These are phyloP conservation scores for Porites lutea DNA, from an alignment of 64 coral and sea anemone genomes.

Conservation along the genomic window DNA sequence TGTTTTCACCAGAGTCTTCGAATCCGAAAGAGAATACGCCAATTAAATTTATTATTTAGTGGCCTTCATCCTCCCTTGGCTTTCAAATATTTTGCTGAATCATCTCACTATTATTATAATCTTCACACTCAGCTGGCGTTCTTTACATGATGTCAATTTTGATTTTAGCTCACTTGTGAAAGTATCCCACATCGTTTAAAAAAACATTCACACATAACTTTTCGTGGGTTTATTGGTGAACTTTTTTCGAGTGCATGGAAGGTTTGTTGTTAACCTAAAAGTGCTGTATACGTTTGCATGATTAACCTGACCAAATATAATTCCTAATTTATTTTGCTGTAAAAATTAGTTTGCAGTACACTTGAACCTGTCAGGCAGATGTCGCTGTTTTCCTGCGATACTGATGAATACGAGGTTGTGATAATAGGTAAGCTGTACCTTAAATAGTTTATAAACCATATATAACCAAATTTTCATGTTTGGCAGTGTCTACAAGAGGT, in stretches of 20 bases:
- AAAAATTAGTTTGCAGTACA: constrained; percentile 1
- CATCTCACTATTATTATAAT: not conserved
- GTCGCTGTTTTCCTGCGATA: not conserved
- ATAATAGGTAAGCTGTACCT: constrained; percentile 1
- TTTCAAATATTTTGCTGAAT: not conserved
- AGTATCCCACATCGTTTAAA: not conserved
- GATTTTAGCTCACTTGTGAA: not conserved
- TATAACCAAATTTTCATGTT: not conserved
- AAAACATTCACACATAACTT: not conserved
- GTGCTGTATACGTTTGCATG: not conserved
- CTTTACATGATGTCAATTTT: not conserved
- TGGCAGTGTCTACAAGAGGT: not conserved
- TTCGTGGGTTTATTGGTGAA: not conserved
- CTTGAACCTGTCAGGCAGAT: not conserved
- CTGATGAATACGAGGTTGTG: not conserved
- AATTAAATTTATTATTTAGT: not conserved
- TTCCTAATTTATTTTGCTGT: not conserved
- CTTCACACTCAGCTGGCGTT: no score
- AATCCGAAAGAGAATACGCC: not conserved
- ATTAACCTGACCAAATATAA: not conserved
- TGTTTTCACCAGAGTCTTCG: not conserved
- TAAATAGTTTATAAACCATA: not conserved
- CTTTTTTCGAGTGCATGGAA: not conserved
- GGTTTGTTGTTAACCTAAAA: not conserved
- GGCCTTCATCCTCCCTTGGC: not conserved